These are phyloP conservation scores for Myiotriccus ornatus DNA, from an alignment of 2,797 vertebrate genomes.

Conservation along the genomic window DNA sequence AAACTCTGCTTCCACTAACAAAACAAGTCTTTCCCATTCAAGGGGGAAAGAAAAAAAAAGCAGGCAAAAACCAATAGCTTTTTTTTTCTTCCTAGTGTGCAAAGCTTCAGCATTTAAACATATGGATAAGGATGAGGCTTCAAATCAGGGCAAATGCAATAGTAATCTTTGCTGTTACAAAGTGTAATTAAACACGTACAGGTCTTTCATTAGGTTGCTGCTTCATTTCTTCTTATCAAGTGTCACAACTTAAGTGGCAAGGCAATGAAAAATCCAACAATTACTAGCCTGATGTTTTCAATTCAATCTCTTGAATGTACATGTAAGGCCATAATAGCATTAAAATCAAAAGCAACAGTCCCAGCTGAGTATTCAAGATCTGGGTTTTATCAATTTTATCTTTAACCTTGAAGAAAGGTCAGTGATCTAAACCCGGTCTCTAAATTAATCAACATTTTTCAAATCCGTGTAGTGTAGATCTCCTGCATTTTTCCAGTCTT, in stretches of 20 bases:
- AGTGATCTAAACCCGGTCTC: not conserved
- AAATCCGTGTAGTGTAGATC: not conserved
- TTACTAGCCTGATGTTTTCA: not conserved
- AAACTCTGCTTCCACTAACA: not conserved
- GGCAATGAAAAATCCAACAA: not conserved
- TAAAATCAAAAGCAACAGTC: not conserved
- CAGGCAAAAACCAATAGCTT: not conserved
- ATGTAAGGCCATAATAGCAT: rapidly evolving
- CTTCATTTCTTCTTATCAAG: not conserved
- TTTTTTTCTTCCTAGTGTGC: not conserved
- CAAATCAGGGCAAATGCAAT: not conserved
- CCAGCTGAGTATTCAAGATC: not conserved
- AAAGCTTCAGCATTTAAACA: not conserved
- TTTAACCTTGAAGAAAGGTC: not conserved
- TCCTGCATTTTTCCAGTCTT: not conserved
- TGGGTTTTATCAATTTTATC: not conserved
- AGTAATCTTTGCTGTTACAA: not conserved
- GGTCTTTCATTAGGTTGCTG: not conserved
- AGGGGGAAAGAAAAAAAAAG: not conserved
- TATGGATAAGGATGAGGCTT: not conserved
- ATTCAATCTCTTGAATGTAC: not conserved
- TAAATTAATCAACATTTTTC: not conserved
- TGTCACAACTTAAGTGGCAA: not conserved
- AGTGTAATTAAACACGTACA: not conserved
- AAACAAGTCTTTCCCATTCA: not conserved